These are phyloP conservation scores for Dryococelus australis DNA, from an alignment of 2,888 invertebrate species.

Conservation along the genomic window DNA sequence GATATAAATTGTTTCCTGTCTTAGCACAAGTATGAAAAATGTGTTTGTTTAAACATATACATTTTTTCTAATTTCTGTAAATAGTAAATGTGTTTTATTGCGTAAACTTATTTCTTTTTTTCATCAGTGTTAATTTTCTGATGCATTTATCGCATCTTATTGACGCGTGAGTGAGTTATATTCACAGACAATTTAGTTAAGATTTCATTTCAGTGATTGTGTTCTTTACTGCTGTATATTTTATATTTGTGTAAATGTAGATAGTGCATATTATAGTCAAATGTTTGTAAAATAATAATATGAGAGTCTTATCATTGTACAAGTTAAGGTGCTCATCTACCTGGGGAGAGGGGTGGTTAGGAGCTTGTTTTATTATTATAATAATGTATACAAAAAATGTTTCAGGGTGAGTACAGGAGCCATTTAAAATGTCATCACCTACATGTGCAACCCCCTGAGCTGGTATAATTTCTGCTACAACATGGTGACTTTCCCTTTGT, in stretches of 20 bases:
- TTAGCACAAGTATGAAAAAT: neutral
- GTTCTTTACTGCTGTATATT: constrained; percentile 16
- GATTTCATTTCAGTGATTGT: neutral
- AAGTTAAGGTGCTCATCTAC: too few species aligned
- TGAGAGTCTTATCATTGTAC: too few species aligned
- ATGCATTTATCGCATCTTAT: neutral
- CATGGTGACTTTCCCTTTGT: too few species aligned
- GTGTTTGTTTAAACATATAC: neutral
- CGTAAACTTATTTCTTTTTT: neutral
- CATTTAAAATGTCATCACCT: too few species aligned
- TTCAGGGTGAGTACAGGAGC: too few species aligned
- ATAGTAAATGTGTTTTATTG: neutral
- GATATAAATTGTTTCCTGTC: neutral
- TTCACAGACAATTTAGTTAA: neutral
- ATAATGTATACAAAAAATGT: too few species aligned
- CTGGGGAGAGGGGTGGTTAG: too few species aligned
- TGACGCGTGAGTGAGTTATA: neutral
- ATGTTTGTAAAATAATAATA: neutral
- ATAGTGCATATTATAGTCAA: neutral
- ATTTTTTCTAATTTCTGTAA: neutral
- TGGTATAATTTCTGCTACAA: too few species aligned
- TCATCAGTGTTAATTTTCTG: neutral
- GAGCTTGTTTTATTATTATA: too few species aligned
- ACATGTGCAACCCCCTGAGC: too few species aligned
- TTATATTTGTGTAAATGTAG: constrained; percentile 2